Percentiles rank a stretch among this genome's conserved stretches.
phyloP scores from a whole-genome alignment of 2,888 invertebrate genomes.

The Lepidocyrtinus sp. region DNA sequence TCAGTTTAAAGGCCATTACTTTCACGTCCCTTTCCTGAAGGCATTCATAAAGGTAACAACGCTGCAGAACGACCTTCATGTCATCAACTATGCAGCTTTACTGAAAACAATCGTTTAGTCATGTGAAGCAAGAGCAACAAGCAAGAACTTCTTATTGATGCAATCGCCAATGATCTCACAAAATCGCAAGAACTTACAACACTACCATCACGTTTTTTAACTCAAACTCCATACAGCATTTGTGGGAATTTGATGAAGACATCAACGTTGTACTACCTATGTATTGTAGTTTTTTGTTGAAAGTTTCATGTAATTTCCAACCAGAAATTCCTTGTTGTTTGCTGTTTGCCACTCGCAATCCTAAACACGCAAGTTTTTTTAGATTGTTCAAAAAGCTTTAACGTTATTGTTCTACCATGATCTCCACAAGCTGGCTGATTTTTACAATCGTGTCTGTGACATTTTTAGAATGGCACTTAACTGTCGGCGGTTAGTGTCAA shows the following conservation, averaged over 20 bases:
- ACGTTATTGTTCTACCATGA: background rate
- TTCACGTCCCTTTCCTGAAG: background rate
- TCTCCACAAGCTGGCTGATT: too few relatives aligned
- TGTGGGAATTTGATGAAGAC: too few relatives aligned
- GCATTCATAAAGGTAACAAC: background rate
- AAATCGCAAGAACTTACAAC: background rate
- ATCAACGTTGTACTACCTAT: too few relatives aligned
- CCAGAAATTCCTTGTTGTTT: background rate
- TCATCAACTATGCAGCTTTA: background rate
- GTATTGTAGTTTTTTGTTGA: too few relatives aligned
- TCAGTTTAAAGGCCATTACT: background rate
- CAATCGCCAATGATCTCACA: background rate
- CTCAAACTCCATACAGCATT: too few relatives aligned
- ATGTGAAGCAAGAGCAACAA: background rate
- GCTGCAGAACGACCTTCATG: background rate
- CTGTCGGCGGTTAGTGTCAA: background rate
- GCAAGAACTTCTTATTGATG: background rate
- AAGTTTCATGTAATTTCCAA: background rate
- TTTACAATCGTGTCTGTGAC: background rate
- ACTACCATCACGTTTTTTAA: background rate
- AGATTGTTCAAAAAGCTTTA: background rate
- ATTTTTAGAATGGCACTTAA: background rate
- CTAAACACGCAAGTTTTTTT: background rate
- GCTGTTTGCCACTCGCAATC: too few relatives aligned
- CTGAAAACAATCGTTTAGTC: background rate